Conservation (phyloP, 2,113 vertebrate species). For the Myrmophylax atrothorax region DNA sequence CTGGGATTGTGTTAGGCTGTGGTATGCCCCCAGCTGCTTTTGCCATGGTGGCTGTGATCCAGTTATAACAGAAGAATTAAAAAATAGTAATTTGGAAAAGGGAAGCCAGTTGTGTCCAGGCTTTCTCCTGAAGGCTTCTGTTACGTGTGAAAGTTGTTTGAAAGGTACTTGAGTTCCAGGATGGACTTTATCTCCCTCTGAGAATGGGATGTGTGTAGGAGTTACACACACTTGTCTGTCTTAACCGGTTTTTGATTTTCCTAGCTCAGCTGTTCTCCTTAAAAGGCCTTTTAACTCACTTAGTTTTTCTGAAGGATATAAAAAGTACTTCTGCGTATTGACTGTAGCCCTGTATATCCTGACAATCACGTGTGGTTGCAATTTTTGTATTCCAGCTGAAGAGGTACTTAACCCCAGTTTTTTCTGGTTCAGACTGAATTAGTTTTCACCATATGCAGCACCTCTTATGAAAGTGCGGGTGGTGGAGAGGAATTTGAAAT, state of each 20-base stretch:
- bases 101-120: not conserved
- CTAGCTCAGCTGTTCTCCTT: not conserved
- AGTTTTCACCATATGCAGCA: slow-evolving; percentile 11
- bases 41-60: not conserved
- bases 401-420: slow-evolving; percentile 30
- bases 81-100: not conserved
- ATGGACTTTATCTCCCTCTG: not conserved
- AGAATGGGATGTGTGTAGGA: not conserved
- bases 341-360: not conserved
- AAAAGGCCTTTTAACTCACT: not conserved
- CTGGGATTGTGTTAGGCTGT: not conserved
- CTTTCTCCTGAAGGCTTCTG: not conserved
- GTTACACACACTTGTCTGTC: not conserved
- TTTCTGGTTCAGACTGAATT: slow-evolving; percentile 35
- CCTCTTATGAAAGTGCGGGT: not conserved
- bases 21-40: not conserved
- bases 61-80: not conserved
- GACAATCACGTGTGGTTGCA: not conserved
- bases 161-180: not conserved
- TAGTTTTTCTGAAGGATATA: not conserved
- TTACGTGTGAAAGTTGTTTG: not conserved
- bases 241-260: not conserved
- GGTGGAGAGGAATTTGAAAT: not conserved
- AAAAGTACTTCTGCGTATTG: not conserved
- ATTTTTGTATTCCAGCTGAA: not conserved